These are phyloP conservation scores for Norana najaformis DNA, from an alignment of 2,888 invertebrate species.

Conservation along the genomic window DNA sequence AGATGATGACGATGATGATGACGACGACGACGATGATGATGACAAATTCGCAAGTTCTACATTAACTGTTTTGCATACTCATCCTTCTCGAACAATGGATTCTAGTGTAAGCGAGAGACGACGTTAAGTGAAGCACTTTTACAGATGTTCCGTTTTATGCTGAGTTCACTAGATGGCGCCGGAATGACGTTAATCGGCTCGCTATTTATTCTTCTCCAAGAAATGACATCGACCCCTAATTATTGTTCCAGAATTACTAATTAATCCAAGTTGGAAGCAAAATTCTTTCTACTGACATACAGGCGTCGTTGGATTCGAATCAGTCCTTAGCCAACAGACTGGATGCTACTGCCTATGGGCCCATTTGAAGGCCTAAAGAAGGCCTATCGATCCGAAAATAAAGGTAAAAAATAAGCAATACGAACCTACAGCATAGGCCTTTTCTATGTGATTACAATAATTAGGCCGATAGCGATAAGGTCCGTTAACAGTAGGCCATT, in stretches of 20 bases:
- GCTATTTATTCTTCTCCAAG: not conserved
- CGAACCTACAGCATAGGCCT: not conserved
- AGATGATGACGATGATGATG: too few species aligned
- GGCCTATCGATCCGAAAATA: not conserved
- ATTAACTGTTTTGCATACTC: not conserved
- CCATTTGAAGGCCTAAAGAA: not conserved
- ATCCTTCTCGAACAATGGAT: not conserved
- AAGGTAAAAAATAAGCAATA: not conserved
- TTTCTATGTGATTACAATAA: not conserved
- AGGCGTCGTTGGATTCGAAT: not conserved
- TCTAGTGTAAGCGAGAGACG: too few species aligned
- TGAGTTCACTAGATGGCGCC: not conserved
- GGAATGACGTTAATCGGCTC: not conserved
- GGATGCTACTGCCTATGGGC: not conserved
- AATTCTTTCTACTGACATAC: too few species aligned
- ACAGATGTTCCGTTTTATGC: not conserved
- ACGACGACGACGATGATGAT: too few species aligned
- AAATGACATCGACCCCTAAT: not conserved
- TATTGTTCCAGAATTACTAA: not conserved
- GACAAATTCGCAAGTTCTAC: too few species aligned
- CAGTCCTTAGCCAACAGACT: not conserved
- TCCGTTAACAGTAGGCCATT: conserved; percentile 13
- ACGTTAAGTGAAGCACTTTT: not conserved
- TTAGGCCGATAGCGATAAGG: not conserved
- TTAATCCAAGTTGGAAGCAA: not conserved